Conservation (phyloP, 2,888 invertebrate genomes). For the Andrena flavipes region DNA sequence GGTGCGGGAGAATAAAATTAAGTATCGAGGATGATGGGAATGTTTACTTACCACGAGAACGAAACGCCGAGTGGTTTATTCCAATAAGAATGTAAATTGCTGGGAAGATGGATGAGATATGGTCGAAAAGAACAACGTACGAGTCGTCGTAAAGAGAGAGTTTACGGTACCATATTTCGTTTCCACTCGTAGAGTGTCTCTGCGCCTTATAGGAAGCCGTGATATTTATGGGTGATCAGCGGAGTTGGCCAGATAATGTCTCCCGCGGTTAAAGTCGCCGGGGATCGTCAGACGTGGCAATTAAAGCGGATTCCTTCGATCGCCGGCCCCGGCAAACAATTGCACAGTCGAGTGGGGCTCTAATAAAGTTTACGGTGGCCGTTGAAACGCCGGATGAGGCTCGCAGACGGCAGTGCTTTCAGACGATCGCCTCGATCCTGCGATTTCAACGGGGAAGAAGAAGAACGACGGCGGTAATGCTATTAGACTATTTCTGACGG, state of each 20-base stretch:
- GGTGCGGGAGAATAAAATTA: not conserved
- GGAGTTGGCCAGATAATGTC: not conserved
- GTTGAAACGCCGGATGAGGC: not conserved
- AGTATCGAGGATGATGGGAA: not conserved
- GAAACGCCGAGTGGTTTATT: not conserved
- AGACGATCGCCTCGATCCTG: not conserved
- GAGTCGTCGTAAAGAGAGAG: constrained; percentile 12
- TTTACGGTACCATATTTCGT: constrained; percentile 20
- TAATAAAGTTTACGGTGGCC: constrained; percentile 3
- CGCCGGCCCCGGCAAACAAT: not conserved
- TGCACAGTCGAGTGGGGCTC: not conserved
- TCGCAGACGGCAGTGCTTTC: not conserved
- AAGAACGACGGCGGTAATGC: constrained; percentile 25
- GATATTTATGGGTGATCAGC: constrained; percentile 14
- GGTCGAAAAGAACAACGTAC: too few relatives aligned
- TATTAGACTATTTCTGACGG: constrained; percentile 53
- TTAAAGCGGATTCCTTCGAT: not conserved
- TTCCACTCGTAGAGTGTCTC: not conserved
- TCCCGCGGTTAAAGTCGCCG: not conserved
- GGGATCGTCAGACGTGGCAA: not conserved
- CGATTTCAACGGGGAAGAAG: constrained; percentile 16
- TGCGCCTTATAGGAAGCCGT: not conserved
- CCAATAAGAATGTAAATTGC: not conserved
- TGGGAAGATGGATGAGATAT: not conserved
- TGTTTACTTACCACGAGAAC: not conserved